Base-by-base conservation (phyloP, 2,113 vertebrate genomes). In the Phoxinus phoxinus region DNA sequence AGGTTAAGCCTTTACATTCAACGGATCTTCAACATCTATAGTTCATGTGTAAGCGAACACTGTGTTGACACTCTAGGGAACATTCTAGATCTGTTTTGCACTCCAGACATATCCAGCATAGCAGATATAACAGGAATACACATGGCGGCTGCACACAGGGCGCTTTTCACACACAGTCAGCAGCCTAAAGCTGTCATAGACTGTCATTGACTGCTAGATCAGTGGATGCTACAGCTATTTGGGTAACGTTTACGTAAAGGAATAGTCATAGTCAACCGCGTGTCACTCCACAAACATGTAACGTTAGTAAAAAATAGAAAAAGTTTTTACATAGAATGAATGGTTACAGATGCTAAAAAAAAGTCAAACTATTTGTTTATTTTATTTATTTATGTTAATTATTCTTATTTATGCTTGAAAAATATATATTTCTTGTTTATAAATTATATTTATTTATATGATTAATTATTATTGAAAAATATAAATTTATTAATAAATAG, bases 101-200 rank as follows among this genome's bases (percentile, higher is more conserved):
- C 41, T 32, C 12, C 76, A 41, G 32, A 61, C 32, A 59, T 79
- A 79, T 48, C 78, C 78, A 67, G 44, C 19, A 81, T 13, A 51
- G 79, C 79, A 81, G 61, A 79, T 81, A 81, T 81, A 30, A 67
- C 41, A 5, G 9, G 27, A 51, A 67, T 59, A 79, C 51, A 56
- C 76, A 41, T 15, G 32, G 6, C 12, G 13, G 30, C 41, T 59
- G 10, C 53, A 79, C 56, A 37, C 35, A 41, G 67, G 37, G 9
- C 32, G 35, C 19, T 78, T 78, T 58, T 37, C 30, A 78, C 27
- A 27, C 27, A 59, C 23, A 41, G 32, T 79, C 76, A 41, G 32
- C 11, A 35, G n/a, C 10, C 19, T 35, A 77, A 77, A 56, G 53
- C 25, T 53, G 48, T 12, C 27, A 30, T 8, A 77, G 67, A 71